Percentiles rank a stretch among this genome's conserved stretches.
phyloP scores from a whole-genome alignment of 2,888 invertebrate species.

The Tachina grossa region DNA sequence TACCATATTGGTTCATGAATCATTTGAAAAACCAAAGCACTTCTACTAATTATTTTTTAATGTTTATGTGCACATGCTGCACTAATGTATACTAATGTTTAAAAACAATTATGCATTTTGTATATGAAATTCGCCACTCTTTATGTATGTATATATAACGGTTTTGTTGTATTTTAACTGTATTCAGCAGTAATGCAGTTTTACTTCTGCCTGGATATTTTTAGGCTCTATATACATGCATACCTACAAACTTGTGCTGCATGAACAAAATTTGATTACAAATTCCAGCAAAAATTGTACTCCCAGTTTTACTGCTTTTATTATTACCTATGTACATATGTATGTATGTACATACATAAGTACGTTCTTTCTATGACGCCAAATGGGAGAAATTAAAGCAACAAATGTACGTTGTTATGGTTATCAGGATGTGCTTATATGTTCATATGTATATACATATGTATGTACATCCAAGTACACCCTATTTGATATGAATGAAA shows the following conservation, averaged over 20 bases:
- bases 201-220: constrained; percentile 69
- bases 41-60: not conserved
- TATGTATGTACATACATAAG: not conserved
- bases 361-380: constrained; percentile 56
- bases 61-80: too few species aligned
- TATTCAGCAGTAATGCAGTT: constrained; percentile 66
- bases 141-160: constrained; percentile 1
- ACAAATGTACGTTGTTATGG: constrained; percentile 60
- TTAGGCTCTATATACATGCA: constrained; percentile 41
- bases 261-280: constrained; percentile 53
- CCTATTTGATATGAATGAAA: constrained; percentile 56
- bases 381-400: constrained; percentile 54
- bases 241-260: constrained; percentile 25
- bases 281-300: constrained; percentile 52
- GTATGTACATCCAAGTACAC: not conserved
- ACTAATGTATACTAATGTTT: not conserved
- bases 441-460: not conserved
- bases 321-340: not conserved
- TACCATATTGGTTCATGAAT: constrained; percentile 39
- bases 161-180: not conserved
- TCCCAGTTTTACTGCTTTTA: constrained; percentile 41
- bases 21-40: constrained; percentile 2
- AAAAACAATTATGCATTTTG: constrained; percentile 23
- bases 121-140: constrained; percentile 1
- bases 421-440: constrained; percentile 24